phyloP scores from a whole-genome alignment of 35 echinoderm and acorn worm species.

The Lytechinus pictus region DNA sequence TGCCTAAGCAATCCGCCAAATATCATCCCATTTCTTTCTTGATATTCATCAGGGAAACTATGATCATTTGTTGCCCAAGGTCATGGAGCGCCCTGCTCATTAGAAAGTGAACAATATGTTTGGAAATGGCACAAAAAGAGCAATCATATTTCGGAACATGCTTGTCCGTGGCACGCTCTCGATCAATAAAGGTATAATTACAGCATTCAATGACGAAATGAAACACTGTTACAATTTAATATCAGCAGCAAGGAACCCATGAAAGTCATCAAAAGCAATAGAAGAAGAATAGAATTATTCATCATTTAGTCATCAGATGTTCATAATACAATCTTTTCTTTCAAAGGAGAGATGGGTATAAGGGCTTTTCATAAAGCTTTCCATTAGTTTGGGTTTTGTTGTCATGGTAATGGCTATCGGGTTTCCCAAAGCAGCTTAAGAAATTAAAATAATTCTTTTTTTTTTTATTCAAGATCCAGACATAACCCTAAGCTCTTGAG shows the following conservation, averaged over 20 bases:
- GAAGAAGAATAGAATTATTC: neutral
- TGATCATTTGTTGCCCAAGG: neutral
- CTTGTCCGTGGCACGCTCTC: neutral
- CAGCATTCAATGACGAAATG: neutral
- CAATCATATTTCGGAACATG: neutral
- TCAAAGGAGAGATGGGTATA: neutral
- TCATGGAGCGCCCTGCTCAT: neutral
- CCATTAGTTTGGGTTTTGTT: neutral
- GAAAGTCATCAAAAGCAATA: neutral
- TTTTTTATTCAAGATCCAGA: neutral
- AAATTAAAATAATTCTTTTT: neutral
- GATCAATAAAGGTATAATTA: neutral
- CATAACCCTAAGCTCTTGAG: neutral
- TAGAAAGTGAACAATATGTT: constrained; percentile 13
- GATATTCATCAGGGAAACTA: neutral
- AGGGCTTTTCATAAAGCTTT: neutral
- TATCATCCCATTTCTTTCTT: neutral
- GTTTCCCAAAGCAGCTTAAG: neutral
- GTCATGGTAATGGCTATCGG: neutral
- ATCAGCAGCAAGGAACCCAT: no score
- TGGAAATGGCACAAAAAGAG: neutral
- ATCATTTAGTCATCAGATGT: neutral
- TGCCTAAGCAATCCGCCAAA: neutral
- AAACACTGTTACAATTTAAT: no score
- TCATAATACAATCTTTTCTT: neutral